Conservation (phyloP, 2,113 vertebrate species). For the Ginglymostoma cirratum region DNA sequence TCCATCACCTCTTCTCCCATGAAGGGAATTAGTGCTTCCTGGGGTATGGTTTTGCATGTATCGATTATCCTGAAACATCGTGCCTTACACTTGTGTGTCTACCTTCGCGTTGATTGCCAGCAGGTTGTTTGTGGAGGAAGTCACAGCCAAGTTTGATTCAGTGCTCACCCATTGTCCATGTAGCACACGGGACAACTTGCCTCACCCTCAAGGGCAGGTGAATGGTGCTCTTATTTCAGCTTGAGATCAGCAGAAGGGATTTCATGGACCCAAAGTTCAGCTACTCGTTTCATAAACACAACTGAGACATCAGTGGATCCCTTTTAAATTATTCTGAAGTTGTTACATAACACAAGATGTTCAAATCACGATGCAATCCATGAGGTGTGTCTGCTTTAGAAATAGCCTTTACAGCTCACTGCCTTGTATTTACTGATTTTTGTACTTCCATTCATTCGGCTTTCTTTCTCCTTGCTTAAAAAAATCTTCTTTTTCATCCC, state of each 20-base stretch:
- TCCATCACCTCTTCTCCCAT: background rate
- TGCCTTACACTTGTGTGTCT: background rate
- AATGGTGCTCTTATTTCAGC: background rate
- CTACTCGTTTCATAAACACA: background rate
- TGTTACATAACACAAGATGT: background rate
- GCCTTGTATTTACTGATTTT: background rate
- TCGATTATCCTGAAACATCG: background rate
- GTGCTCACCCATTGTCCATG: background rate
- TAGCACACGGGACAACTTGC: background rate
- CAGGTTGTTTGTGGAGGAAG: background rate
- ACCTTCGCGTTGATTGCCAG: background rate
- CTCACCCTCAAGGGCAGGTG: background rate
- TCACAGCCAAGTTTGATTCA: background rate
- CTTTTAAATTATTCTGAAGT: background rate
- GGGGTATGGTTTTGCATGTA: background rate
- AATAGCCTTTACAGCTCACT: background rate
- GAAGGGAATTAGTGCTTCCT: background rate
- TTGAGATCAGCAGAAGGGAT: background rate
- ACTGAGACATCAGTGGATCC: background rate
- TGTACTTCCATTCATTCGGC: background rate
- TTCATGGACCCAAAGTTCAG: background rate
- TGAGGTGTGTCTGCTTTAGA: background rate
- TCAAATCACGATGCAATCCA: background rate
- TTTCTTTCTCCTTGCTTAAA: background rate
- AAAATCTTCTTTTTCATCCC: background rate